Base-by-base conservation (phyloP, 2,888 invertebrate species). In the Isotomurus palustris region DNA sequence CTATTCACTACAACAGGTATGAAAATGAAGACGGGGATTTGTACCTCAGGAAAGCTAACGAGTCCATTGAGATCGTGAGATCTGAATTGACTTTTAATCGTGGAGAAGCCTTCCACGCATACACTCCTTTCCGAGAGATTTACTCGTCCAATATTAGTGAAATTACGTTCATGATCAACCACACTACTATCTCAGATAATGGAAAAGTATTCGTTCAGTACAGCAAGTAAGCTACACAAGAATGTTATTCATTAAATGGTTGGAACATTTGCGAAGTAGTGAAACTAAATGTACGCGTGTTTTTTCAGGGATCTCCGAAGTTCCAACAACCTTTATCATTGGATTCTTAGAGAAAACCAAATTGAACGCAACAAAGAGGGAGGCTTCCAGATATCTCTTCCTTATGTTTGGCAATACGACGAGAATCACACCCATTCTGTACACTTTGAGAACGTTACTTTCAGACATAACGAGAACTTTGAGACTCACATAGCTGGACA, bases 311-410 rank as follows among this genome's bases (percentile, higher is more conserved):
- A 99, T 76, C 83, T 97, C 70, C 84, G 94, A 68, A 88, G 92
- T 63, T 94, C 96, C 0, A 97, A 97, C 73, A 99, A 99, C 77
- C 80, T 99, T 1, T 99, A 94, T 79, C 93, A 96, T 74, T 99
- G 97, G 82, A 81, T 89, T 25, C 76, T 96, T 47, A 87, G 88
- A 74, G 88, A 91, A 72, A 88, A 88, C 59, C 84, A 87, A 0
- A 83, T 99, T 62, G 89, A 90, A 73, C 82, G 88, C 65, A 97
- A 96, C 73, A 80, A 80, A 58, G 82, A 82, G 25, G 91, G 92
- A 12, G 97, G 97, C 1, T 85, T 99, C 67, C 85, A 90, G 72
- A 81, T 97, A 3, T 83, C 85, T 12, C 77, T 99, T 35, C 99
- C 99, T 0, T 92, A 93, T 70, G 94, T 95, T 1, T 92, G 92